phyloP scores from a whole-genome alignment of 2,888 invertebrate genomes.

The Nemapogon koenigi region DNA sequence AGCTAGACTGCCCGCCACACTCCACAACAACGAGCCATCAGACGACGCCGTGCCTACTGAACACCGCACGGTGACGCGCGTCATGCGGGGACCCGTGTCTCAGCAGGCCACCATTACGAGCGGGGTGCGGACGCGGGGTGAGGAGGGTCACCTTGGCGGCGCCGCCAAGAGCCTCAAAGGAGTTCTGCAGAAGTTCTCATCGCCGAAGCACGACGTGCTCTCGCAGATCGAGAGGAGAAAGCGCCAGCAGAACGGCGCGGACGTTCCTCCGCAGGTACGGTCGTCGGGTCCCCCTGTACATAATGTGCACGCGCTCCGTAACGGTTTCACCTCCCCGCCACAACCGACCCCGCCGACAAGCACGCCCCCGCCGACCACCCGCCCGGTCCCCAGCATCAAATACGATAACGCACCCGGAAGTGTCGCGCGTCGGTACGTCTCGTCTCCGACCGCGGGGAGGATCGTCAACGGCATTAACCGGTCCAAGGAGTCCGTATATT shows the following conservation, averaged over 20 bases:
- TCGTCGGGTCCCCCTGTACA: constrained; percentile 18
- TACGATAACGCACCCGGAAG: constrained; percentile 6
- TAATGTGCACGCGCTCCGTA: constrained; percentile 24
- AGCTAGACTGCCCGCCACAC: constrained; percentile 11
- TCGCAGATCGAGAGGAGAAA: constrained; percentile 32
- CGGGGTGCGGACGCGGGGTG: constrained; percentile 64
- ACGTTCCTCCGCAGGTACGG: constrained; percentile 23
- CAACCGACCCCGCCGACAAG: constrained; percentile 18
- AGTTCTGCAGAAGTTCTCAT: constrained; percentile 60
- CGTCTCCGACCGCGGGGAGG: not conserved
- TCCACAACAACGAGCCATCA: constrained; percentile 25
- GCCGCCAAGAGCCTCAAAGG: constrained; percentile 58
- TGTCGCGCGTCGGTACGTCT: not conserved
- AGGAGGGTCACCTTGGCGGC: constrained; percentile 38
- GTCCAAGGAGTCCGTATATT: constrained; percentile 27
- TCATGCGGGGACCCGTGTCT: constrained; percentile 78
- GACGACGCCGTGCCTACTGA: constrained; percentile 56
- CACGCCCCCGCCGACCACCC: constrained; percentile 21
- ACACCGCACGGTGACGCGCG: constrained; percentile 70
- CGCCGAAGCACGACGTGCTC: constrained; percentile 34
- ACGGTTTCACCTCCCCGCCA: constrained; percentile 27
- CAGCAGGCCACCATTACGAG: constrained; percentile 73
- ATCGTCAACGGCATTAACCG: not conserved
- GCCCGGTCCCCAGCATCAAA: constrained; percentile 23
- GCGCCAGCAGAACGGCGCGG: constrained; percentile 39